Evolutionary conservation across 2,113 vertebrate genomes (phyloP).

Genomic region (Electrona antarctica): DNA sequence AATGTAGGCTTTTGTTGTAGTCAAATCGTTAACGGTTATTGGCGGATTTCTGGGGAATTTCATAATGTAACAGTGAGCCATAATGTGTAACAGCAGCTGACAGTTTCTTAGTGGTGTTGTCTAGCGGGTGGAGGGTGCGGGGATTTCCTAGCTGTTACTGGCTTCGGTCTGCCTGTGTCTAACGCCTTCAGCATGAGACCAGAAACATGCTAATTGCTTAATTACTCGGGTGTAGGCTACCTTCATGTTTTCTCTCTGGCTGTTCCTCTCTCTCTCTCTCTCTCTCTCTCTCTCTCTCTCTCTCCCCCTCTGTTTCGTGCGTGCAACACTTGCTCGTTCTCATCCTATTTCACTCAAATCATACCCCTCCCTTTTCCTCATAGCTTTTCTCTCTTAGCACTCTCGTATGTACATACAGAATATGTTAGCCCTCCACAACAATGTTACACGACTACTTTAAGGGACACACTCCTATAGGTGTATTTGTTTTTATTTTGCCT

Average conservation of each 20-base stretch:
- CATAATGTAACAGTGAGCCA: neutral
- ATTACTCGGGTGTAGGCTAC: constrained; percentile 67
- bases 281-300: constrained; percentile 5
- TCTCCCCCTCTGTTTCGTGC: neutral
- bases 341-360: too few species aligned
- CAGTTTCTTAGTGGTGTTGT: constrained; percentile 20
- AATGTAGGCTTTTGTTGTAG: neutral
- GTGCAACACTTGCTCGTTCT: too few species aligned
- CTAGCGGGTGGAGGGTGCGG: constrained; percentile 18
- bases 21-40: neutral
- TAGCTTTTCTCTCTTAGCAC: neutral
- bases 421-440: neutral
- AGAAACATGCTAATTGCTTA: constrained; percentile 66
- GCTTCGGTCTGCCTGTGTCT: constrained; percentile 45
- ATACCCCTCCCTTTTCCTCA: constrained; percentile 24
- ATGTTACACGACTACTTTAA: neutral
- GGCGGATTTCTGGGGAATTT: constrained; percentile 19
- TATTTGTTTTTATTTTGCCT: constrained; percentile 11
- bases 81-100: neutral
- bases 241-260: constrained; percentile 23
- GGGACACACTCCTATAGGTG: constrained; percentile 8
- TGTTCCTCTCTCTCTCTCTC: neutral
- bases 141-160: constrained; percentile 44
- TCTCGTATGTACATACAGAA: neutral
- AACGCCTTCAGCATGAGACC: constrained; percentile 61